A percentile compares a stretch with the other conserved stretches of the same genome.
Evolutionary conservation across 2,888 invertebrate genomes (phyloP).

Genomic region (Drosophila koepferae): DNA sequence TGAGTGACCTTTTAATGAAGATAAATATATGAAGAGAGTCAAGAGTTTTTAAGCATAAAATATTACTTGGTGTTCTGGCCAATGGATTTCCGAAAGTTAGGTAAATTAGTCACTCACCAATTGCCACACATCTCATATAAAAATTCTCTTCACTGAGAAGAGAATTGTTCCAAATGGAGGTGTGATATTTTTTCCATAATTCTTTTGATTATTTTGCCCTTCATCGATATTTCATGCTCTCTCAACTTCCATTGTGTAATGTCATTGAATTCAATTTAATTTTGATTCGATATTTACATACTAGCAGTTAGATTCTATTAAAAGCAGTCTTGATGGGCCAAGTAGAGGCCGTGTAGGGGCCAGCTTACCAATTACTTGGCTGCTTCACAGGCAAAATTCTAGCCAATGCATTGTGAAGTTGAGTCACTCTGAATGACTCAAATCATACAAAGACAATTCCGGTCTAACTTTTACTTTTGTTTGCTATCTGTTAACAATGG

Average conservation of each 20-base stretch:
- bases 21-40: not conserved
- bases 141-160: not conserved
- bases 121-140: not conserved
- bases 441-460: not conserved
- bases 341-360: not conserved
- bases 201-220: not conserved
- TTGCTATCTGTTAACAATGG: not conserved
- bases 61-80: no score
- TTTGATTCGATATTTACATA: constrained; percentile 3
- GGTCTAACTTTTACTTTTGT: not conserved
- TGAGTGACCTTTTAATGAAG: not conserved
- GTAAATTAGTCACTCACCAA: not conserved
- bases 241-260: not conserved
- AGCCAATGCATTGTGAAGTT: not conserved
- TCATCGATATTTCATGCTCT: not conserved
- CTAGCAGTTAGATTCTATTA: not conserved
- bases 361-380: not conserved
- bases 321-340: no score
- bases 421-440: not conserved
- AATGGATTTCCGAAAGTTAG: not conserved
- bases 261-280: constrained; percentile 5
- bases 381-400: not conserved
- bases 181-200: not conserved
- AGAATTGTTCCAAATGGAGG: not conserved
- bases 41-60: not conserved